Evolutionary conservation across 2,888 invertebrate genomes (phyloP).

Genomic region (Leptopilina myrica): DNA sequence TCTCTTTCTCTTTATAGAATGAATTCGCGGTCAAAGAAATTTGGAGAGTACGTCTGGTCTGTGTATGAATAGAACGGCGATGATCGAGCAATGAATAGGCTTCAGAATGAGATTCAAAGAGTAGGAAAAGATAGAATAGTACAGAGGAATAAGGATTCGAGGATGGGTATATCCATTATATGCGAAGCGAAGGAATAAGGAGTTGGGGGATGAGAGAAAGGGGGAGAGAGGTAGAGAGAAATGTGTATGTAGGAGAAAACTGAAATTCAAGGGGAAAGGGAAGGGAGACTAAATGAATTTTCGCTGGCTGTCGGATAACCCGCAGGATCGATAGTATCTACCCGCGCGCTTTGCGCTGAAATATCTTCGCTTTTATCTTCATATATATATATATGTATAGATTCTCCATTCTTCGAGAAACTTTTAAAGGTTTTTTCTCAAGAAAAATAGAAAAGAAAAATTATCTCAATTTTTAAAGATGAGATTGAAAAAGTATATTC

Average conservation of each 20-base stretch:
- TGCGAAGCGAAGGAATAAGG: constrained; percentile 30
- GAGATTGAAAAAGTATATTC: not conserved
- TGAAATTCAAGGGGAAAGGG: constrained; percentile 43
- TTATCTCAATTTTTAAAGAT: not conserved
- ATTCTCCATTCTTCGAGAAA: constrained; percentile 14
- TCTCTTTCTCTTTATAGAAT: no score
- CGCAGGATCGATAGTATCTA: constrained; percentile 68
- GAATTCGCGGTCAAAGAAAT: no score
- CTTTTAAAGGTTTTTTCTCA: not conserved
- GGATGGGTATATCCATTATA: constrained; percentile 46
- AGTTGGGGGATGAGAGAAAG: constrained; percentile 41
- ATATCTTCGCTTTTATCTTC: constrained; percentile 28
- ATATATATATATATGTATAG: not conserved
- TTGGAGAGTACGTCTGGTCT: not conserved
- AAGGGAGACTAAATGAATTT: constrained; percentile 69
- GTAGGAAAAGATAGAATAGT: not conserved
- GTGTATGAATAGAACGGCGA: not conserved
- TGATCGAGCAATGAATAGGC: constrained; percentile 41
- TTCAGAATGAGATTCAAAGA: constrained; percentile 10
- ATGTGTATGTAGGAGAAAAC: constrained; percentile 40
- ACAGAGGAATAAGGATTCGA: constrained; percentile 28
- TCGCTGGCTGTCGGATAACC: constrained; percentile 68
- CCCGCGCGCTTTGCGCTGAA: not conserved
- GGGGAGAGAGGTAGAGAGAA: not conserved
- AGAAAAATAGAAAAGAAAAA: not conserved